phyloP scores from a whole-genome alignment of 2,113 vertebrate species.

The Onychostoma macrolepis region DNA sequence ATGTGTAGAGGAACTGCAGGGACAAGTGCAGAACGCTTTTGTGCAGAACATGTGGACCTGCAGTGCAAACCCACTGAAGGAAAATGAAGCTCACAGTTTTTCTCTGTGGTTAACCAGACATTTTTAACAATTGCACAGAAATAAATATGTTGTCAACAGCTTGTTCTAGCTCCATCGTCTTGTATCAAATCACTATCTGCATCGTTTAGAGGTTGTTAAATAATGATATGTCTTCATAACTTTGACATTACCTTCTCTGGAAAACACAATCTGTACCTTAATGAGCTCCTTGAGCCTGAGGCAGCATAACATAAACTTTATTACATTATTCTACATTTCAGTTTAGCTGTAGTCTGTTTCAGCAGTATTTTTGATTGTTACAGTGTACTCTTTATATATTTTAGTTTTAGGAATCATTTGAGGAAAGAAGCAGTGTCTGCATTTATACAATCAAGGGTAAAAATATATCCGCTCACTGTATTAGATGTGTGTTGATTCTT shows the following conservation, averaged over 20 bases:
- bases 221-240: background rate
- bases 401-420: background rate
- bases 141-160: background rate
- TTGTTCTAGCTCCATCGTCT: background rate
- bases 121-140: background rate
- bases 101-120: background rate
- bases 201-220: background rate
- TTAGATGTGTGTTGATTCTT: background rate
- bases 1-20: slow-evolving; percentile 8
- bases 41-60: background rate
- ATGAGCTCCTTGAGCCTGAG: background rate
- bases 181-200: background rate
- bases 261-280: background rate
- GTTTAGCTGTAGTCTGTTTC: background rate
- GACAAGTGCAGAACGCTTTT: background rate
- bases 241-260: background rate
- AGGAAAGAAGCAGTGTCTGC: background rate
- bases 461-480: background rate
- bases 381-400: background rate
- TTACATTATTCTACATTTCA: background rate
- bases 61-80: background rate
- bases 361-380: background rate
- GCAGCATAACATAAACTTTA: background rate
- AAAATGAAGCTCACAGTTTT: background rate
- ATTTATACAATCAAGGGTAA: background rate